Evolutionary conservation across 2,888 invertebrate species (phyloP).

Genomic region (Lasioglossum marginatum): DNA sequence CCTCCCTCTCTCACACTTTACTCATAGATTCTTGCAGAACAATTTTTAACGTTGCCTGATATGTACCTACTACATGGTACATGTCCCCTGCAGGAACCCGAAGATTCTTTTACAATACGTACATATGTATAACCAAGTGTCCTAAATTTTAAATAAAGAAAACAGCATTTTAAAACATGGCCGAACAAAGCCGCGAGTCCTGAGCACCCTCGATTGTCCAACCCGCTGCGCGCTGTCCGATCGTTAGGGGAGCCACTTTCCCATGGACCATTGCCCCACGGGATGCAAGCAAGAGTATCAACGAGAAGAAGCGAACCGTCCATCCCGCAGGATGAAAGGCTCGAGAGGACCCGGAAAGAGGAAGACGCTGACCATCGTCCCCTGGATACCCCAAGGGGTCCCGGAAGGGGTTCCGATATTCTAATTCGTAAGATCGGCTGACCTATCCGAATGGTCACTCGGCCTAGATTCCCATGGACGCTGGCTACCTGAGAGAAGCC

Average conservation of each 20-base stretch:
- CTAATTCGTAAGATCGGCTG: conserved; percentile 68
- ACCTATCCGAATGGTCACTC: conserved; percentile 74
- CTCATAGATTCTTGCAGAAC: neutral
- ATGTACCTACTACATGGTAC: too few relatives aligned
- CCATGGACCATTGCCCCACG: neutral
- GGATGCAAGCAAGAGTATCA: neutral
- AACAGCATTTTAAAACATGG: neutral
- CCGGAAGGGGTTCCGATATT: conserved; percentile 63
- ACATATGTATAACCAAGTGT: too few relatives aligned
- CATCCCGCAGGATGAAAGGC: neutral
- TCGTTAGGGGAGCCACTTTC: neutral
- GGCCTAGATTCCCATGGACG: conserved; percentile 78
- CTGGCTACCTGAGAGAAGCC: conserved; percentile 72
- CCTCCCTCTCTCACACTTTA: neutral
- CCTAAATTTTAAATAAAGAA: neutral
- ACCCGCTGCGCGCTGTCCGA: neutral
- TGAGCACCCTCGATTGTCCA: neutral
- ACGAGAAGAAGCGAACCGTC: neutral
- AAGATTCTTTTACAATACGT: too few relatives aligned
- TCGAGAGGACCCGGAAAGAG: neutral
- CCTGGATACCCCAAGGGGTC: neutral
- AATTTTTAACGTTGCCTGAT: neutral
- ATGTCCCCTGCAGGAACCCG: too few relatives aligned
- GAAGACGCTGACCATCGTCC: conserved; percentile 7
- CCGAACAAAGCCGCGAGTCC: neutral